Evolutionary conservation across 2,888 invertebrate species (phyloP).

Genomic region (Cheilosia soror): DNA sequence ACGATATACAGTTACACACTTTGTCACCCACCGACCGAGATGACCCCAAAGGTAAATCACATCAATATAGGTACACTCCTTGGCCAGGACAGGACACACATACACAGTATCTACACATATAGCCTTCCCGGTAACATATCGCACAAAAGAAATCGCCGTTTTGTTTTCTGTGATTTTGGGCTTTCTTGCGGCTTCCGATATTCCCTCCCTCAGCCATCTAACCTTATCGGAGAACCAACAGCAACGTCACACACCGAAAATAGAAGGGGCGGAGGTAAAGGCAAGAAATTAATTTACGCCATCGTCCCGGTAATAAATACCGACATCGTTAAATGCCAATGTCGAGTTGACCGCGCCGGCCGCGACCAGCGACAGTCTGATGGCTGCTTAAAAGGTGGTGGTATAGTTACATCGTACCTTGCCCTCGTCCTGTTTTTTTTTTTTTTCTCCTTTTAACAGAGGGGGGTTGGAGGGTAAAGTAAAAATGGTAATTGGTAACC

Average conservation of each 20-base stretch:
- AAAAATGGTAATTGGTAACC: constrained; percentile 76
- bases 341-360: constrained; percentile 60
- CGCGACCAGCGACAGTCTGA: constrained; percentile 46
- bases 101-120: background rate
- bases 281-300: constrained; percentile 75
- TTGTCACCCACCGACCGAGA: constrained; percentile 70
- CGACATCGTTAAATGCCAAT: constrained; percentile 74
- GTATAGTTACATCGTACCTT: constrained; percentile 24
- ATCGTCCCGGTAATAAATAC: constrained; percentile 75
- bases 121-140: constrained; percentile 7
- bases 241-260: constrained; percentile 59
- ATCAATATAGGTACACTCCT: constrained; percentile 43
- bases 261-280: constrained; percentile 40
- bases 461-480: constrained; percentile 32
- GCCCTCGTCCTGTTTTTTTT: constrained; percentile 25
- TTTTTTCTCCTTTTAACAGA: constrained; percentile 18
- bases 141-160: constrained; percentile 49
- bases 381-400: background rate
- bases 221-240: background rate
- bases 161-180: constrained; percentile 62
- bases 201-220: background rate
- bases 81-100: constrained; percentile 5
- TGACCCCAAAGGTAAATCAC: constrained; percentile 74
- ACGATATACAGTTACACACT: constrained; percentile 74
- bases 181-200: constrained; percentile 36